These are phyloP conservation scores for Aspidoscelis tigris DNA, from an alignment of 2,113 vertebrate species.

Conservation along the genomic window DNA sequence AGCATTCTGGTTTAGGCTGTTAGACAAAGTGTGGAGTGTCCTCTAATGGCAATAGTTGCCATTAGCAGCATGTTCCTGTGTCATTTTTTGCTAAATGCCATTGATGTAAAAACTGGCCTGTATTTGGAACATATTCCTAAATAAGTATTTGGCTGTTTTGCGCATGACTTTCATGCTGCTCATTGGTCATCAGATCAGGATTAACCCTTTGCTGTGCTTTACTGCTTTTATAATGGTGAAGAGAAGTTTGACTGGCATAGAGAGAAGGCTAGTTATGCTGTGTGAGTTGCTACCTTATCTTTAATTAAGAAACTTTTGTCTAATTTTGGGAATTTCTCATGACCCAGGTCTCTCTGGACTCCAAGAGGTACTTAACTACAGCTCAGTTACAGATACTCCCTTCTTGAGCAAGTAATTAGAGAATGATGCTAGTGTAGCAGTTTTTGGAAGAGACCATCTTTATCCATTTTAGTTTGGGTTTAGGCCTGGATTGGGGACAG, in stretches of 20 bases:
- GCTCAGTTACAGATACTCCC: no score
- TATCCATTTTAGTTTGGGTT: no score
- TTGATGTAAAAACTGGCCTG: not conserved
- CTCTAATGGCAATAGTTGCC: not conserved
- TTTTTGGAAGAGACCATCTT: no score
- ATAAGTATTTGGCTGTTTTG: not conserved
- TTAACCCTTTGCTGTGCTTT: not conserved
- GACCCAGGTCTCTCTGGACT: no score
- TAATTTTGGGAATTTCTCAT: not conserved
- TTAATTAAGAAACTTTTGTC: not conserved
- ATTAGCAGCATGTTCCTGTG: not conserved
- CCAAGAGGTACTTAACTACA: no score
- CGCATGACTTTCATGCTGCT: not conserved
- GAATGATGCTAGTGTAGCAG: no score
- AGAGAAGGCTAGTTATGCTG: not conserved
- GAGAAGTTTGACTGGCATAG: conserved; percentile 2
- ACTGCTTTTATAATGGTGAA: not conserved
- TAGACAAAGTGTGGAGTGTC: not conserved
- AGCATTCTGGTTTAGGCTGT: not conserved
- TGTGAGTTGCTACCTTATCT: not conserved
- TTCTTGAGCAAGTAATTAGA: no score
- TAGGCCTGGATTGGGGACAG: no score
- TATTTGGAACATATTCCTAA: not conserved
- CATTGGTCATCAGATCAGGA: not conserved
- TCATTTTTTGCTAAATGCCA: not conserved